A percentile compares a stretch with the other conserved stretches of the same genome.
Conservation (phyloP, 1,140 invertebrate species). For the Diabrotica virgifera region DNA sequence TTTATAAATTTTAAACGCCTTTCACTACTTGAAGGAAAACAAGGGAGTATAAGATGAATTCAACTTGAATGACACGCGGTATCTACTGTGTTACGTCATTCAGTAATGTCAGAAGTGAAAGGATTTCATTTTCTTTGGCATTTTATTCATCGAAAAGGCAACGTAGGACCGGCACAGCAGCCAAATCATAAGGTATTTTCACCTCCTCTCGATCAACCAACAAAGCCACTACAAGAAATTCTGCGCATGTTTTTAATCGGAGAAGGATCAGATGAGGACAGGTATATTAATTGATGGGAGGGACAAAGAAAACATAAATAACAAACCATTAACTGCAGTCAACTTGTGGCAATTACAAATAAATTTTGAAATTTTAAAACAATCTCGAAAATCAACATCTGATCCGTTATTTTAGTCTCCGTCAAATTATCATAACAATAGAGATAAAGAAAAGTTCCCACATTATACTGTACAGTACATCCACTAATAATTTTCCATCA, state of each 20-base stretch:
- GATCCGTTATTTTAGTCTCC: too few relatives aligned
- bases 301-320: constrained; percentile 18
- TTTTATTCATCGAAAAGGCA: constrained; percentile 6
- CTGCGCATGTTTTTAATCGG: constrained; percentile 17
- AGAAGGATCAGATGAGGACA: constrained; percentile 11
- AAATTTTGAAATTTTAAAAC: too few relatives aligned
- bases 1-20: constrained; percentile 15
- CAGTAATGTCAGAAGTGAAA: background rate
- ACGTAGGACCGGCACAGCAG: constrained; percentile 17
- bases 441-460: too few relatives aligned
- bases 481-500: too few relatives aligned
- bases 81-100: background rate
- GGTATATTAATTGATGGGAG: constrained; percentile 7
- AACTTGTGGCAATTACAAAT: too few relatives aligned
- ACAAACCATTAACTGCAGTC: constrained; percentile 13
- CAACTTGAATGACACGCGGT: background rate
- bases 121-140: background rate
- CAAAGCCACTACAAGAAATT: constrained; percentile 15
- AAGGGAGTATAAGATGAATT: background rate
- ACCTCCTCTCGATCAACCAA: constrained; percentile 12
- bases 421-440: too few relatives aligned
- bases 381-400: too few relatives aligned
- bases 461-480: too few relatives aligned
- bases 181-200: constrained; percentile 17
- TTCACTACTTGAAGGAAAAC: background rate